These are phyloP conservation scores for Chaetogeoica ovagalla DNA, from an alignment of 2,888 invertebrate species.

Conservation along the genomic window DNA sequence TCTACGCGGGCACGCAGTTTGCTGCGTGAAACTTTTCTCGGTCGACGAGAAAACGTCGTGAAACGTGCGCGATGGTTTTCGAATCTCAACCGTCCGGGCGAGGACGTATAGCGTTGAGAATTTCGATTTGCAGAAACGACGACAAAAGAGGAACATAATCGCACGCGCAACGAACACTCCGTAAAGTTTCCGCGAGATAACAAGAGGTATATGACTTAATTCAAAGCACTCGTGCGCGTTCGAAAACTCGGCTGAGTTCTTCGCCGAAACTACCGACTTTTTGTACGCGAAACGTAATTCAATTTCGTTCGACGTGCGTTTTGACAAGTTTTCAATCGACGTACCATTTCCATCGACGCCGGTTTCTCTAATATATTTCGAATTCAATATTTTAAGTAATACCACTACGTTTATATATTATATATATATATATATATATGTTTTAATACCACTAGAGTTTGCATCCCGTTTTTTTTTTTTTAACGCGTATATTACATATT, in stretches of 20 bases:
- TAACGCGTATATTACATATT: too few species aligned
- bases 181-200: slow-evolving; percentile 35
- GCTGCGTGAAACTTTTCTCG: slow-evolving; percentile 18
- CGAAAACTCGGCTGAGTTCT: slow-evolving; percentile 6
- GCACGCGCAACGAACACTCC: slow-evolving; percentile 32
- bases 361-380: background rate
- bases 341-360: background rate
- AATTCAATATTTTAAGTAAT: background rate
- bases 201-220: slow-evolving; percentile 30
- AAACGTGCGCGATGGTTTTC: slow-evolving; percentile 24
- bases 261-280: slow-evolving; percentile 14
- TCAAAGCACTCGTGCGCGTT: slow-evolving; percentile 45
- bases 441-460: too few species aligned
- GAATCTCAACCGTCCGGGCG: background rate
- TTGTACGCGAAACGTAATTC: background rate
- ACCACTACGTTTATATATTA: too few species aligned
- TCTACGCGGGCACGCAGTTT: too few species aligned
- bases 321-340: slow-evolving; percentile 1
- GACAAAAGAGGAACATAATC: slow-evolving; percentile 21
- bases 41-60: slow-evolving; percentile 8
- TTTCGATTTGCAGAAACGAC: slow-evolving; percentile 25
- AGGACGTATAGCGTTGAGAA: slow-evolving; percentile 15
- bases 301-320: background rate
- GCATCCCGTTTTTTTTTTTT: too few species aligned
- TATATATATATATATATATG: too few species aligned